Evolutionary conservation across 2,888 invertebrate species (phyloP), one percentile per base, ranked within the genome.

Genomic region (Macrosoma leucophasiata): DNA sequence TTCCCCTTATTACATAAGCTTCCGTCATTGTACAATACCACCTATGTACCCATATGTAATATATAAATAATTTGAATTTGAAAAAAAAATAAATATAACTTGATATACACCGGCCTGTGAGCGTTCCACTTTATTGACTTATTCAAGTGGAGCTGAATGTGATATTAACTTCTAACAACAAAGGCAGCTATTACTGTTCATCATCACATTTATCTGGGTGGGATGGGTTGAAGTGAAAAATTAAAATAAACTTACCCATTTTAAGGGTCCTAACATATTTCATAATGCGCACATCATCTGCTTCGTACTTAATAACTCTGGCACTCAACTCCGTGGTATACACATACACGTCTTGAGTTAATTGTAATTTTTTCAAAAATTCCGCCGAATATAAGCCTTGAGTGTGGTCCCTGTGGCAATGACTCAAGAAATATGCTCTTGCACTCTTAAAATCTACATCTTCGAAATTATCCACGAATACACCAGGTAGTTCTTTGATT

Each of bases 341-440:
- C 1, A 78, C 63, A 34, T 28, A 59, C 0, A 55, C 44, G 1
- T 36, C 39, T 7, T 26, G 18, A 3, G n/a, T 21, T 9, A 72
- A 33, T 23, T 45, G n/a, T n/a, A n/a, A 39, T 0, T 40, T 12
- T 2, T 36, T 15, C 0, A 54, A 27, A 2, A 72, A 50, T 0
- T 5, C 15, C 0, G 18, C 1, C 0, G 28, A 36, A 9, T 45
- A 35, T 2, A 91, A 50, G 0, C 90, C 90, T 3, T 54, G 33
- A 52, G 86, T 88, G 49, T 91, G 91, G 58, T 91, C 91, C 0
- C 53, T 46, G 45, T 91, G 91, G 42, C 87, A 89, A 50, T 91
- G 91, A 15, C 89, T 90, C 3, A 91, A 55, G 53, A 91, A 90
- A 60, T 86, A 90, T 0, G 82, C 82, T 21, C 69, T 68, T 0